These are phyloP conservation scores for Sylvia atricapilla DNA, from an alignment of 2,113 vertebrate genomes.

Conservation along the genomic window DNA sequence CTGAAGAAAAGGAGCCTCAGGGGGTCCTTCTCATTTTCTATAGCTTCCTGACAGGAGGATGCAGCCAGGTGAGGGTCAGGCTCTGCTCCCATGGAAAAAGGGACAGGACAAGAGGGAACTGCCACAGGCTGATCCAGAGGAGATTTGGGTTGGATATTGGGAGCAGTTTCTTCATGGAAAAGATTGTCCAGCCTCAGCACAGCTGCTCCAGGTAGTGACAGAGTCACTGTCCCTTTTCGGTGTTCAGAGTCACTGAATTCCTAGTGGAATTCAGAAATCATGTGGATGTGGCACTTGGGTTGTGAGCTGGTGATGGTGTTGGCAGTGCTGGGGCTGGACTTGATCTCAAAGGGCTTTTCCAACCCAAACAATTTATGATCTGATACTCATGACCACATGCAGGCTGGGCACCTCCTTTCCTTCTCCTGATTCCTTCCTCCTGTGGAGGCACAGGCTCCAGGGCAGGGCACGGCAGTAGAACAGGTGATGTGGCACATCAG, in stretches of 20 bases:
- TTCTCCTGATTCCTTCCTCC: not conserved
- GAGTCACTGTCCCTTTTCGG: not conserved
- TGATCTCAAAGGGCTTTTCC: not conserved
- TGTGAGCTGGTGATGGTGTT: not conserved
- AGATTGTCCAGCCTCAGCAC: not conserved
- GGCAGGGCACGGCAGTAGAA: fast-evolving
- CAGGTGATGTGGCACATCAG: not conserved
- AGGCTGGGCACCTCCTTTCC: not conserved
- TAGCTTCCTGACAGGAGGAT: not conserved
- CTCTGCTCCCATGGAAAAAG: not conserved
- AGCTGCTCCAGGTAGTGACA: not conserved
- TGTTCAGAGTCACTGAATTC: not conserved
- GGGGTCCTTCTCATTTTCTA: fast-evolving
- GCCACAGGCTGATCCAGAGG: not conserved
- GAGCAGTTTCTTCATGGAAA: not conserved
- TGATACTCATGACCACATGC: fast-evolving
- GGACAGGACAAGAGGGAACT: no score
- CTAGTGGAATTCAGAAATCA: not conserved
- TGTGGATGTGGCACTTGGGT: not conserved
- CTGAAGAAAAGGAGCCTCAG: not conserved
- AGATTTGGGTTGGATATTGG: not conserved
- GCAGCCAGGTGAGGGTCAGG: not conserved
- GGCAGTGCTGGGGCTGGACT: not conserved
- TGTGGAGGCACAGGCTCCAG: fast-evolving
- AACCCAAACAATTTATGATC: not conserved